Base-by-base conservation (phyloP, 2,888 invertebrate genomes). In the Tortricodes alternella region DNA sequence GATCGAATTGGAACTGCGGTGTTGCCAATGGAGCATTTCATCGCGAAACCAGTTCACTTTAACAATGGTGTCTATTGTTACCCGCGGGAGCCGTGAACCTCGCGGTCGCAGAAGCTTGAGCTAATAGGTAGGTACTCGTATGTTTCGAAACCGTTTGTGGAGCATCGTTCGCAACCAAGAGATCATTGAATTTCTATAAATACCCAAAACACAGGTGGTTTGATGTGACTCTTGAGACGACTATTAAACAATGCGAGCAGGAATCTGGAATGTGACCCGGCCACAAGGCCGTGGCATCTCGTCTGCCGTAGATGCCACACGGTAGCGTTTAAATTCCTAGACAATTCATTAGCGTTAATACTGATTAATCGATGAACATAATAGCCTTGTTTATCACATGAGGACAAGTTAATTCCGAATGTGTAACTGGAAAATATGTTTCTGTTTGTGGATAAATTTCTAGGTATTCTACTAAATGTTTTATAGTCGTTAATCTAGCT, bases 261-360 rank as follows among this genome's bases (percentile, higher is more conserved):
- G 83, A 80, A 76, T 81, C 76, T 77, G 88, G 89, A 89, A 89
- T 89, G 88, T 80, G 83, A 85, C 80, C 86, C 86, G 85, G 82
- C 85, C 82, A 85, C 88, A 85, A 85, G 85, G 83, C 80, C 85
- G 79, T 75, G 74, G 76, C 81, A 73, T 77, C 78, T 72, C 24
- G 15, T 23, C 41, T 23, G 7, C 5, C 13, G 38, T 43, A 44
- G 49, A 56, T 32, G 16, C 34, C 34, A 58, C 46, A 55, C 52
- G 48, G 58, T 58, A 53, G 59, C 53, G 43, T 53, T 56, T 56
- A 37, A 59, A 65, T 61, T 63, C 63, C 58, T 60, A 64, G 64
- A 64, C 60, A 58, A 60, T 60, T 53, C 49, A 59, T 58, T 56
- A 41, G 43, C 52, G 51, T 51, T 35, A 32, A 23, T 59, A 53